Percentiles rank a stretch among this genome's conserved stretches.
Conservation (phyloP, 1,140 invertebrate species). For the Drosophila murphyi region DNA sequence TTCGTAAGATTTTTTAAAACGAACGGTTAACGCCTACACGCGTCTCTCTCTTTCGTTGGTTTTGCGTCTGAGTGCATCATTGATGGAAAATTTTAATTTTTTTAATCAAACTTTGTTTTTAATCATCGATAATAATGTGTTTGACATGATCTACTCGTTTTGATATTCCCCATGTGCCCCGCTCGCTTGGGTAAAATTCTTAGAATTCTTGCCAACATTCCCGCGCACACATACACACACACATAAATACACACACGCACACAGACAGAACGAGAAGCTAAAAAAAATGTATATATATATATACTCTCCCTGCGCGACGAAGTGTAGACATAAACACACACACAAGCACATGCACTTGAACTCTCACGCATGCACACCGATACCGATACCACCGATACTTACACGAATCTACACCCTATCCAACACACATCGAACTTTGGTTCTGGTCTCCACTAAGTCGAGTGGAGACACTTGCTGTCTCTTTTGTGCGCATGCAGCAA, state of each 20-base stretch:
- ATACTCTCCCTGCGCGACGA: slow-evolving; percentile 42
- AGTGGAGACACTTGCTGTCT: slow-evolving; percentile 48
- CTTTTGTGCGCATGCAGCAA: slow-evolving; percentile 28
- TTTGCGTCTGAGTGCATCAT: slow-evolving; percentile 10
- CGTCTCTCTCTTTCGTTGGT: slow-evolving; percentile 16
- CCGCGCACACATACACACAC: slow-evolving; percentile 68
- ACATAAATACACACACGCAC: slow-evolving; percentile 19
- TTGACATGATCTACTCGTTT: slow-evolving; percentile 30
- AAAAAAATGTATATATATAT: slow-evolving; percentile 43
- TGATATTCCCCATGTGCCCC: slow-evolving; percentile 35
- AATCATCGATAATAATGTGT: slow-evolving; percentile 7
- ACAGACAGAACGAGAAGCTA: slow-evolving; percentile 25
- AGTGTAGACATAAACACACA: slow-evolving; percentile 58
- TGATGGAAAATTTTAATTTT: slow-evolving; percentile 13
- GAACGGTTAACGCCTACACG: slow-evolving; percentile 21
- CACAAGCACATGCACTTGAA: slow-evolving; percentile 58
- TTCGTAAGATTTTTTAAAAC: not conserved
- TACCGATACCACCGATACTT: not conserved
- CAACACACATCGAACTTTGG: slow-evolving; percentile 73
- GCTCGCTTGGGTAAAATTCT: slow-evolving; percentile 72
- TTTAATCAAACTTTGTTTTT: slow-evolving; percentile 19
- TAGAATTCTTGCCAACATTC: slow-evolving; percentile 82
- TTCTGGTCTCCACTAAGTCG: slow-evolving; percentile 63
- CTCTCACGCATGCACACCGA: slow-evolving; percentile 53
- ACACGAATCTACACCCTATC: slow-evolving; percentile 20